Evolutionary conservation across 2,113 vertebrate species (phyloP), one percentile per base, ranked within the genome.

Genomic region (Caretta caretta): DNA sequence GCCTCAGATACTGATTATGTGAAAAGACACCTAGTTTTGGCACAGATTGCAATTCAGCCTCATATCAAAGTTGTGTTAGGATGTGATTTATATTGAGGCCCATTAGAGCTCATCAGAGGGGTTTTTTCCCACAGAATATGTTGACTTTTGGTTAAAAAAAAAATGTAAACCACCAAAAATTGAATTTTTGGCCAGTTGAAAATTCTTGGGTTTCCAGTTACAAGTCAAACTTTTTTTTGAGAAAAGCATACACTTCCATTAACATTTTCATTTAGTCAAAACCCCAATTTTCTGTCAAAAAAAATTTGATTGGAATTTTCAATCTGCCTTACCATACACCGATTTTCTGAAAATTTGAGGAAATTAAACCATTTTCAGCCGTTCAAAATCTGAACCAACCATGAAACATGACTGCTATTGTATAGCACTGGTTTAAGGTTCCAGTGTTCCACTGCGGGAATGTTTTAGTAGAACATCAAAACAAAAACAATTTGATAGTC

Each of bases 91-190:
- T 1, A 65, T 35, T 24, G 62, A 87, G 48, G 29, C 25, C 20
- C 2, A 0, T 76, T 56, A 1, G 5, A 29, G 1, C 7, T 8
- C 14, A 31, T 4, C 25, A 51, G 50, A 51, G 50, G 50, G 50
- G 48, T 7, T 7, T 48, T 48, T 48, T 9, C 11, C 49, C 80
- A 38, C 48, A 56, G 59, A 84, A 84, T 78, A 65, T 7, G 12
- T 3, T 20, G 35, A 14, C 54, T 59, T 57, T 79, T 76, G 38
- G 2, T 22, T 48, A 5, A 42, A 42, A 42, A n/a, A 79, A 46
- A 53, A n/a, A 27, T 1, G 3, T 1, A 31, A 84, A 72, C 16
- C 5, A 22, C 69, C 69, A 65, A 81, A 54, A 83, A 0, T 0
- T 17, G 69, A 80, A 78, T 84, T 49, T 69, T 42, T 57, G 42